phyloP scores from a whole-genome alignment of 2,888 invertebrate species.

The Caradrina kadenii region DNA sequence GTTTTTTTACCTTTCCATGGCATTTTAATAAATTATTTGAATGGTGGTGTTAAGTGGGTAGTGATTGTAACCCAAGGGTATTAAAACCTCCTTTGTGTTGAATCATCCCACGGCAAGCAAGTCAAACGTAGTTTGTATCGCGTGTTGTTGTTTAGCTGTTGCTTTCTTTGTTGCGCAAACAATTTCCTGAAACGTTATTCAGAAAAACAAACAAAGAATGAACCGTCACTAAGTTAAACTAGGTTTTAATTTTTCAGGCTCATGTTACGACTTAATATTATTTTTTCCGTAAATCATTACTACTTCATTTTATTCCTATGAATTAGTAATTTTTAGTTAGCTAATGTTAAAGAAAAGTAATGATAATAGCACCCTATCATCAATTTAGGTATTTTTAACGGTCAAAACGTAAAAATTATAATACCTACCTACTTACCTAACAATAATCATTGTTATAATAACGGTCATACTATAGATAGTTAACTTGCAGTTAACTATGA shows the following conservation, averaged over 20 bases:
- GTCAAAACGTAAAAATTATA: background rate
- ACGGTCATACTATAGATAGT: too few relatives aligned
- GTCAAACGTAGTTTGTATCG: slow-evolving; percentile 29
- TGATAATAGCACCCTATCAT: background rate
- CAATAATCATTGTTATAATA: too few relatives aligned
- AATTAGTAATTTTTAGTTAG: too few relatives aligned
- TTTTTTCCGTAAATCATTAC: background rate
- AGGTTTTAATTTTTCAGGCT: too few relatives aligned
- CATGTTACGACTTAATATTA: too few relatives aligned
- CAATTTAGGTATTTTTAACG: background rate
- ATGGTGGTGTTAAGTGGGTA: background rate
- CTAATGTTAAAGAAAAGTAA: too few relatives aligned
- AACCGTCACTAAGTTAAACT: too few relatives aligned
- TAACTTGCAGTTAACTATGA: too few relatives aligned
- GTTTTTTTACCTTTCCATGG: background rate
- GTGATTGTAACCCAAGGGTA: slow-evolving; percentile 38
- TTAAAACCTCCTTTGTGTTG: slow-evolving; percentile 62
- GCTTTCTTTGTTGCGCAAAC: slow-evolving; percentile 44
- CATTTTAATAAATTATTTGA: background rate
- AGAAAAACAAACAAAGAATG: background rate
- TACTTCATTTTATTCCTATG: too few relatives aligned
- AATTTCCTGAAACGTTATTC: slow-evolving; percentile 10
- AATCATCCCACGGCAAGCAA: slow-evolving; percentile 54
- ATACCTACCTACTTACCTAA: background rate
- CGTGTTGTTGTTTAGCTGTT: slow-evolving; percentile 33